These are phyloP conservation scores for Pongo pygmaeus DNA, from an alignment of 2,113 vertebrate species.

Conservation along the genomic window DNA sequence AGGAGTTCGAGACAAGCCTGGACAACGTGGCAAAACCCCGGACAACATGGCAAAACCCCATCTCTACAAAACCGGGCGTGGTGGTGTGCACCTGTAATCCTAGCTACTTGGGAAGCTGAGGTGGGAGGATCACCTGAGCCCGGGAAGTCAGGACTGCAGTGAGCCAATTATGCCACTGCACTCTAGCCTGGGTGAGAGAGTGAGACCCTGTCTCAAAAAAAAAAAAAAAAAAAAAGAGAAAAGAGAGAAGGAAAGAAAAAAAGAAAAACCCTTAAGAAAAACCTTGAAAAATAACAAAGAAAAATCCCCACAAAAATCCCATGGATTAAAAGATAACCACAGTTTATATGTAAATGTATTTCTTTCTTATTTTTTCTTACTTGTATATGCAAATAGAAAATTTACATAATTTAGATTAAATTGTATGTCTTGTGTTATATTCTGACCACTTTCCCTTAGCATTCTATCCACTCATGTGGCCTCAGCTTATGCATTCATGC, in stretches of 20 bases:
- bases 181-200: too few species aligned
- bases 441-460: not conserved
- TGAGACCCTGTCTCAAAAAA: too few species aligned
- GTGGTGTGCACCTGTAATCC: too few species aligned
- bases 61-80: fast-evolving
- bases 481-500: not conserved
- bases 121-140: too few species aligned
- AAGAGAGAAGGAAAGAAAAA: not conserved
- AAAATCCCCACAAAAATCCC: not conserved
- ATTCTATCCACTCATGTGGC: not conserved
- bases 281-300: not conserved
- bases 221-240: too few species aligned
- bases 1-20: too few species aligned
- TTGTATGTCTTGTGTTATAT: not conserved
- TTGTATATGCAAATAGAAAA: not conserved
- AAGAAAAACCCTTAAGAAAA: not conserved
- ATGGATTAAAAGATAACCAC: not conserved
- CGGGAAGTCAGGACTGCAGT: too few species aligned
- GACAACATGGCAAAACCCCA: too few species aligned
- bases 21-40: too few species aligned
- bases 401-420: not conserved
- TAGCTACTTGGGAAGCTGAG: too few species aligned
- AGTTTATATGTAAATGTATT: not conserved
- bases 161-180: too few species aligned
- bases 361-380: not conserved